Evolutionary conservation across 2,113 vertebrate species (phyloP).

Genomic region (Ploceus nigricollis): DNA sequence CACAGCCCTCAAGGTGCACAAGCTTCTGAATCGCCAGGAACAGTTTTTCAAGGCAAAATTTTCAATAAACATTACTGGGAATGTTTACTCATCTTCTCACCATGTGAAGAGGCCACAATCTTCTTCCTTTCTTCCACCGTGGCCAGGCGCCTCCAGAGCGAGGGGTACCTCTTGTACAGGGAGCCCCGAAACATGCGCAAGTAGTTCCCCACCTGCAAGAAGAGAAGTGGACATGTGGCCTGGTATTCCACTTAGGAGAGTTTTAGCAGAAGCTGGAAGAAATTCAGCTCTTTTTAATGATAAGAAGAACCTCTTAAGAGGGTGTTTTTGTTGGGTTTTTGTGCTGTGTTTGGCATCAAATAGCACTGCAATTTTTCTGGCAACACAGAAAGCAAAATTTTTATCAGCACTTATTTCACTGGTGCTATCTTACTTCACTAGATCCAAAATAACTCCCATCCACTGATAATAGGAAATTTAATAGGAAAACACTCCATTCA

Average conservation of each 20-base stretch:
- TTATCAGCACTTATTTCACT: not conserved
- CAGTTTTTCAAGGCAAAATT: not conserved
- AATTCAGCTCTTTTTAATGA: not conserved
- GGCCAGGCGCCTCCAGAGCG: conserved; percentile 92
- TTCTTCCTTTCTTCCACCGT: conserved; percentile 98
- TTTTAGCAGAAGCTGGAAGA: not conserved
- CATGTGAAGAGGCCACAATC: conserved; percentile 97
- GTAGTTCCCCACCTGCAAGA: conserved; percentile 92
- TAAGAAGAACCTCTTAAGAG: not conserved
- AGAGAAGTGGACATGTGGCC: not conserved
- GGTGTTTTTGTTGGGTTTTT: not conserved
- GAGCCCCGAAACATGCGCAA: conserved; percentile 98
- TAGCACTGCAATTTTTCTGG: accelerated
- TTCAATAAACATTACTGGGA: not conserved
- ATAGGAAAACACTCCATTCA: not conserved
- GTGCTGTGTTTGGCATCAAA: not conserved
- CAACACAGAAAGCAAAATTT: not conserved
- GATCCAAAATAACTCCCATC: not conserved
- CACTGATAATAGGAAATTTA: not conserved
- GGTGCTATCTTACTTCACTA: not conserved
- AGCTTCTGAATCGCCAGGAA: not conserved
- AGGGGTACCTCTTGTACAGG: conserved; percentile 96
- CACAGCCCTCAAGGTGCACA: not conserved
- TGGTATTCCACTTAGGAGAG: not conserved
- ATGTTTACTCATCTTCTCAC: conserved; percentile 68